phyloP scores from a whole-genome alignment of 2,113 vertebrate species.

The Ameiurus melas region DNA sequence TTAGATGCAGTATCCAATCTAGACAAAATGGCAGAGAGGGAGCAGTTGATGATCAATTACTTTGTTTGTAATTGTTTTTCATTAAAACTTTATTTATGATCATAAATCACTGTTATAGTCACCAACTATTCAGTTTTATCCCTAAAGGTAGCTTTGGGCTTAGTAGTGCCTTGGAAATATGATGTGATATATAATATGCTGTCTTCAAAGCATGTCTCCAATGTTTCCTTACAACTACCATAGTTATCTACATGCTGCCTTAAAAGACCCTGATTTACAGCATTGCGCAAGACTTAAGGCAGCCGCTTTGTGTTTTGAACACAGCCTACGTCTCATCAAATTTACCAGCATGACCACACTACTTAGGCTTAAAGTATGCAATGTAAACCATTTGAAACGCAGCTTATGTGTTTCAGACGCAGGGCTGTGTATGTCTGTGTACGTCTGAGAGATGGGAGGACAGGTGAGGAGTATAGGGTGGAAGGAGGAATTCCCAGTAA shows the following conservation, averaged over 20 bases:
- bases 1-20: neutral
- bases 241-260: neutral
- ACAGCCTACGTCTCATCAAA: too few species aligned
- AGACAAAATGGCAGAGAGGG: neutral
- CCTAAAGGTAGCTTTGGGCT: neutral
- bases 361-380: neutral
- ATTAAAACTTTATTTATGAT: neutral
- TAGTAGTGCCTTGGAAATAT: neutral
- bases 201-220: neutral
- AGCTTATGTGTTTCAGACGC: neutral
- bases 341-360: neutral
- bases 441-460: constrained; percentile 11
- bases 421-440: neutral
- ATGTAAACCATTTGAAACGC: neutral
- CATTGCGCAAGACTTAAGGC: neutral
- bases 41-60: too few species aligned
- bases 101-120: neutral
- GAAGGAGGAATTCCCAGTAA: constrained; percentile 63
- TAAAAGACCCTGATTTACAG: neutral
- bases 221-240: neutral
- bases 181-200: neutral
- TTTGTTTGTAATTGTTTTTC: neutral
- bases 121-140: neutral
- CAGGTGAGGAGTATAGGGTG: constrained; percentile 43
- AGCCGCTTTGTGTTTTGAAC: neutral